phyloP scores from a whole-genome alignment of 2,113 vertebrate species.

The Menidia beryllina region DNA sequence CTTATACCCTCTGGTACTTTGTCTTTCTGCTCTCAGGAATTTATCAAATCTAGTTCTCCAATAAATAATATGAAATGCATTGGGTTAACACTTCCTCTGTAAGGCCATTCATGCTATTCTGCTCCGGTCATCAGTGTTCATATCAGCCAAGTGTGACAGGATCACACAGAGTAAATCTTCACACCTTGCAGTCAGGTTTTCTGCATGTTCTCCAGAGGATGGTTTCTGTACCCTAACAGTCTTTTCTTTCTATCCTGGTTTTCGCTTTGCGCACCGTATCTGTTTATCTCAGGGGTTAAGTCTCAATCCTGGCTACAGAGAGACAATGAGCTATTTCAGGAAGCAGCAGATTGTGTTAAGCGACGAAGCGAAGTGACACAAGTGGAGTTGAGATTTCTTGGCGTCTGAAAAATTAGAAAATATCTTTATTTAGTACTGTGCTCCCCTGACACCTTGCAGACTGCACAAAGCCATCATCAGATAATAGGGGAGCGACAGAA shows the following conservation, averaged over 20 bases:
- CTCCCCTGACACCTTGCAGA: conserved; percentile 52
- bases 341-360: conserved; percentile 67
- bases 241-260: conserved; percentile 6
- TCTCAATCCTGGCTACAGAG: conserved; percentile 62
- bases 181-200: conserved; percentile 27
- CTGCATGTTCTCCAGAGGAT: conserved; percentile 30
- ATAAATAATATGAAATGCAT: background rate
- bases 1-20: too few relatives aligned
- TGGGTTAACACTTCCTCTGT: background rate
- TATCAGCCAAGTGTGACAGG: background rate
- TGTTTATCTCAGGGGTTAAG: conserved; percentile 60
- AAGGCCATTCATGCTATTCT: background rate
- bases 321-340: conserved; percentile 73
- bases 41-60: conserved; percentile 5
- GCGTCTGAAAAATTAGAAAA: conserved; percentile 62
- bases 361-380: conserved; percentile 66
- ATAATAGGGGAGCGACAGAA: conserved; percentile 41
- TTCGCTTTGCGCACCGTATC: conserved; percentile 28
- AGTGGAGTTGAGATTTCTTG: conserved; percentile 65
- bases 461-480: conserved; percentile 54
- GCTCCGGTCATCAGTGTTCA: background rate
- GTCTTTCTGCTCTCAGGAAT: conserved; percentile 7
- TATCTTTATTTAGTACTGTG: conserved; percentile 63
- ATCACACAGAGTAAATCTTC: conserved; percentile 37
- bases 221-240: conserved; percentile 44